These are phyloP conservation scores for Augochlora pura DNA, from an alignment of 1,140 invertebrate species.

Conservation along the genomic window DNA sequence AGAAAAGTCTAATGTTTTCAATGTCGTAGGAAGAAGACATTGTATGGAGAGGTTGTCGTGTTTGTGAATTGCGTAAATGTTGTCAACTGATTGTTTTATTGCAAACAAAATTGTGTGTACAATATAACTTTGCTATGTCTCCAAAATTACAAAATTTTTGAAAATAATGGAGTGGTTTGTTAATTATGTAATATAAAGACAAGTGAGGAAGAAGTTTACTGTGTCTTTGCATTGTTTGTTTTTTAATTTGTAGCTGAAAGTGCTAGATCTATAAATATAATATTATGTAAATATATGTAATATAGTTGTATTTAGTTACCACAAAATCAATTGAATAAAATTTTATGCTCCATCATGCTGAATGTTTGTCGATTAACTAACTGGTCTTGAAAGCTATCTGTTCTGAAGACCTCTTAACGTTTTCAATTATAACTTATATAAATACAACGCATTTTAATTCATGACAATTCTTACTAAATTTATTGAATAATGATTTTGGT, in stretches of 20 bases:
- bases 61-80: too few species aligned
- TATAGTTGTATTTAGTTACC: conserved; percentile 1
- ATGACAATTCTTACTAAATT: not conserved
- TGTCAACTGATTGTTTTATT: not conserved
- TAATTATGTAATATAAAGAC: not conserved
- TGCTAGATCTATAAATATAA: not conserved
- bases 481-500: not conserved
- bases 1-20: not conserved
- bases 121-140: not conserved
- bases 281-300: conserved; percentile 5
- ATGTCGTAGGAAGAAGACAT: not conserved
- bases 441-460: too few species aligned
- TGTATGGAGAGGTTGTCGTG: not conserved
- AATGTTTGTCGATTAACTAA: not conserved
- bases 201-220: not conserved
- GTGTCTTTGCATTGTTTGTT: not conserved
- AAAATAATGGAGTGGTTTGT: not conserved
- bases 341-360: not conserved
- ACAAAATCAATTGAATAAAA: not conserved
- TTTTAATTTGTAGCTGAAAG: not conserved
- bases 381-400: too few species aligned
- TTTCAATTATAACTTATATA: too few species aligned
- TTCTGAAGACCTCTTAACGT: too few species aligned
- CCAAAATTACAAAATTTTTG: not conserved
- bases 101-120: not conserved